These are phyloP conservation scores for Drosophila santomea DNA, from an alignment of 1,140 invertebrate species.

Conservation along the genomic window DNA sequence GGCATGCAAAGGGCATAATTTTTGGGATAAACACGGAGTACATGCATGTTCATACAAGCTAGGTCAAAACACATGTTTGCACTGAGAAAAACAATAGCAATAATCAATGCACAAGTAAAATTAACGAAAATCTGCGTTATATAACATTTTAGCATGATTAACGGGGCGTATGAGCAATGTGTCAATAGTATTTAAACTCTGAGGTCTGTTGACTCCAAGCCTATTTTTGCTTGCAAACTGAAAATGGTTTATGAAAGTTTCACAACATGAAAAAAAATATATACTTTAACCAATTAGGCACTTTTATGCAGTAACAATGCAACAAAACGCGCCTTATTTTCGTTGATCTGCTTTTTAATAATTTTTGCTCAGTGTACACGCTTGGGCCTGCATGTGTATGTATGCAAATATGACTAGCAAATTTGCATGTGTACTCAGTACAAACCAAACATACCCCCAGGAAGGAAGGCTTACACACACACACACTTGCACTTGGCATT, in stretches of 20 bases:
- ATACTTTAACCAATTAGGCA: not conserved
- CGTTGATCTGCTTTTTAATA: not conserved
- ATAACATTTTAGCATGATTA: not conserved
- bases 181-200: too few relatives aligned
- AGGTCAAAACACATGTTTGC: constrained; percentile 12
- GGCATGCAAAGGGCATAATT: constrained; percentile 69
- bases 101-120: too few relatives aligned
- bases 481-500: constrained; percentile 2
- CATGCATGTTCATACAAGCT: constrained; percentile 32
- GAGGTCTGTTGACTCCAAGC: too few relatives aligned
- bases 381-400: constrained; percentile 19
- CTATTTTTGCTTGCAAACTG: not conserved
- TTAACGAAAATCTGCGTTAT: too few relatives aligned
- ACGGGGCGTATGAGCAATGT: not conserved
- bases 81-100: not conserved
- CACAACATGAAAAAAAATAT: not conserved
- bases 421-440: constrained; percentile 62
- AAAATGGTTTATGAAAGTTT: not conserved
- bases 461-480: not conserved
- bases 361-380: constrained; percentile 5
- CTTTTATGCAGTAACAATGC: not conserved
- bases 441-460: constrained; percentile 32
- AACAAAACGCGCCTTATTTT: not conserved
- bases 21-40: constrained; percentile 72
- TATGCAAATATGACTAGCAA: constrained; percentile 69